phyloP scores from a whole-genome alignment of 35 echinoderm and acorn worm genomes.

The Eucidaris tribuloides region DNA sequence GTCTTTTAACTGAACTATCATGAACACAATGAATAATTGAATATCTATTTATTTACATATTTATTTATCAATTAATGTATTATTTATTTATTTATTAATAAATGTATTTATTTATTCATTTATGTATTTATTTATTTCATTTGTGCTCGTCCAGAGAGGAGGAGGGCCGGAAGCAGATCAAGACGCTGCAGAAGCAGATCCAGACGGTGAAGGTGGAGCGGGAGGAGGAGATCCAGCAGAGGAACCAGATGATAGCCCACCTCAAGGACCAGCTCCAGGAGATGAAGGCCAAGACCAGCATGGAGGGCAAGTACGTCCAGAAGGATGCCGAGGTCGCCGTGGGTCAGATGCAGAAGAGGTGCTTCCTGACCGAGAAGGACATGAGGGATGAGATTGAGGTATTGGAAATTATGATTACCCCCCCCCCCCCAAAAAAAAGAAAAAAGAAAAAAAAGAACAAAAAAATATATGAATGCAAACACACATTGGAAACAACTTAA shows the following conservation, averaged over 20 bases:
- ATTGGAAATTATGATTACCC: too few relatives aligned
- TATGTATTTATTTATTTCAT: background rate
- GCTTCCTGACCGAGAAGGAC: slow-evolving; percentile 81
- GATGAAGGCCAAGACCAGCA: slow-evolving; percentile 99
- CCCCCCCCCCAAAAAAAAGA: too few relatives aligned
- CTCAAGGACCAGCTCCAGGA: slow-evolving; percentile 96
- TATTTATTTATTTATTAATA: too few relatives aligned
- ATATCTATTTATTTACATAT: too few relatives aligned
- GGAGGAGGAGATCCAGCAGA: slow-evolving; percentile 86
- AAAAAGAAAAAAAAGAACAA: too few relatives aligned
- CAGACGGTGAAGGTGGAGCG: slow-evolving; percentile 65
- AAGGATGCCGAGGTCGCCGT: slow-evolving; percentile 98
- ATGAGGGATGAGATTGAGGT: slow-evolving; percentile 98
- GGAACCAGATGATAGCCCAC: slow-evolving; percentile 98
- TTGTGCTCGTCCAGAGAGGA: slow-evolving; percentile 66
- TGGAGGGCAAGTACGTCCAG: slow-evolving; percentile 98
- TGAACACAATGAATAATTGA: too few relatives aligned
- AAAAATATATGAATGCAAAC: too few relatives aligned
- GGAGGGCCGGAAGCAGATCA: slow-evolving; percentile 85
- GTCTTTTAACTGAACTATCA: too few relatives aligned
- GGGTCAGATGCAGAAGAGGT: slow-evolving; percentile 90
- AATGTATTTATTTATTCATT: too few relatives aligned
- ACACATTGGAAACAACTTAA: too few relatives aligned
- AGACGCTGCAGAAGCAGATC: slow-evolving; percentile 84
- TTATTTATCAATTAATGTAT: too few relatives aligned